A percentile compares a stretch with the other conserved stretches of the same genome.
Evolutionary conservation across 2,113 vertebrate genomes (phyloP).

Genomic region (Platycercus adscitus): DNA sequence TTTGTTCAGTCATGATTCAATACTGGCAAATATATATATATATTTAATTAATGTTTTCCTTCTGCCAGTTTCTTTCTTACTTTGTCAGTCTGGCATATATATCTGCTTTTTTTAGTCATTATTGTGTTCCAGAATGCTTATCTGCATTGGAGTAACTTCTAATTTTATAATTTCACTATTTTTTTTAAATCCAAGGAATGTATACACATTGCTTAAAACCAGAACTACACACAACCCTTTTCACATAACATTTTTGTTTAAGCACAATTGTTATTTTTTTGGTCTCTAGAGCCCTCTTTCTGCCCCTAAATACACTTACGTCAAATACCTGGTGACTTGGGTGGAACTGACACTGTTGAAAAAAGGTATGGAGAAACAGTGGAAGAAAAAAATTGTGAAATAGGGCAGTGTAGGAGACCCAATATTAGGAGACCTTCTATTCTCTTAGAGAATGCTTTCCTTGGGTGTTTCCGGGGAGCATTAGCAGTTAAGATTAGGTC

Average conservation of each 20-base stretch:
- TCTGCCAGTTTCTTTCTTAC: not conserved
- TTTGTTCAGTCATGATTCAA: not conserved
- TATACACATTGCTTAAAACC: not conserved
- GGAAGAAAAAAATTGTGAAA: not conserved
- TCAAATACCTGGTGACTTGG: not conserved
- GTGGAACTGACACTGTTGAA: not conserved
- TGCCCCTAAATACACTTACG: not conserved
- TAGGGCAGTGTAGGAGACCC: not conserved
- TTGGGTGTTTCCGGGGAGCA: not conserved
- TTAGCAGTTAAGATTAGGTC: not conserved
- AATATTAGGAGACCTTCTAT: not conserved
- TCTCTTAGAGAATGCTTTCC: not conserved
- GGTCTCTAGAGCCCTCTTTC: not conserved
- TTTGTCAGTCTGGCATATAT: not conserved
- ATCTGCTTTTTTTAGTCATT: not conserved
- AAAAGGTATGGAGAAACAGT: not conserved
- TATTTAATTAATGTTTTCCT: not conserved
- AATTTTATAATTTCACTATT: not conserved
- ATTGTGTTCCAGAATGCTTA: not conserved
- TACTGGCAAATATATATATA: not conserved
- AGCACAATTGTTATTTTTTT: not conserved
- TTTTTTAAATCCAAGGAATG: not conserved
- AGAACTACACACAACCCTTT: not conserved
- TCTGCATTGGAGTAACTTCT: not conserved
- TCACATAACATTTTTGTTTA: not conserved